These are phyloP conservation scores for Hystrix brachyura DNA, from an alignment of 2,113 vertebrate species.

Conservation along the genomic window DNA sequence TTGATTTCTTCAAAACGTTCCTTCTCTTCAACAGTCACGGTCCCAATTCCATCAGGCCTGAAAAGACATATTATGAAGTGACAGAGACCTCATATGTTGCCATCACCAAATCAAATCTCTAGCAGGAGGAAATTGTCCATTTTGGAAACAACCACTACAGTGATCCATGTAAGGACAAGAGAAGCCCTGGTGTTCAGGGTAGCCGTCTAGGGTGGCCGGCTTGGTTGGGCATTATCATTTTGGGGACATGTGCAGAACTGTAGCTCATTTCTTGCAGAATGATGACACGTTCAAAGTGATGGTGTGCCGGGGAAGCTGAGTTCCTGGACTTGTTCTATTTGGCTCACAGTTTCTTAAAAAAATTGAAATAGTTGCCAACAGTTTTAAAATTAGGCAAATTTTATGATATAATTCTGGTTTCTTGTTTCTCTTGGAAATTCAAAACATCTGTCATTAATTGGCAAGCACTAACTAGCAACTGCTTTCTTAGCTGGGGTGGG, in stretches of 20 bases:
- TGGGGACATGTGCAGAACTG: not conserved
- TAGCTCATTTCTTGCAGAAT: not conserved
- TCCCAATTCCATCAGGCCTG: slow-evolving; percentile 98
- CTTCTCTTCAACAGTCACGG: slow-evolving; percentile 97
- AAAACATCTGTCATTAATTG: slow-evolving; percentile 7
- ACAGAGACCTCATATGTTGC: slow-evolving; percentile 75
- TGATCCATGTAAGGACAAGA: slow-evolving; percentile 26
- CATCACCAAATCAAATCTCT: slow-evolving; percentile 70
- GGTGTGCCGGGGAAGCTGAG: not conserved
- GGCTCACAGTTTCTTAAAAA: not conserved
- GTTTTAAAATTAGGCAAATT: slow-evolving; percentile 28
- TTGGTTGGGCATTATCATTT: not conserved
- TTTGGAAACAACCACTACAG: not conserved
- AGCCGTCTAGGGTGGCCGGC: not conserved
- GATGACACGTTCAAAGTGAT: slow-evolving; percentile 2
- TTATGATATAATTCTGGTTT: not conserved
- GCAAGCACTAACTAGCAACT: not conserved
- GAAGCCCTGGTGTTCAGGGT: not conserved
- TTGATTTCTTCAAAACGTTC: slow-evolving; percentile 99
- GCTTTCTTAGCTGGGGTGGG: not conserved
- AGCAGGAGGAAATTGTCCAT: slow-evolving; percentile 70
- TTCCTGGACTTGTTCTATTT: not conserved
- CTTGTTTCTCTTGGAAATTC: slow-evolving; percentile 34
- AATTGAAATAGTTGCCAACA: not conserved
- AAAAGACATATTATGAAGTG: slow-evolving; percentile 82